Evolutionary conservation across 2,797 vertebrate genomes (phyloP).

Genomic region (Netta rufina): DNA sequence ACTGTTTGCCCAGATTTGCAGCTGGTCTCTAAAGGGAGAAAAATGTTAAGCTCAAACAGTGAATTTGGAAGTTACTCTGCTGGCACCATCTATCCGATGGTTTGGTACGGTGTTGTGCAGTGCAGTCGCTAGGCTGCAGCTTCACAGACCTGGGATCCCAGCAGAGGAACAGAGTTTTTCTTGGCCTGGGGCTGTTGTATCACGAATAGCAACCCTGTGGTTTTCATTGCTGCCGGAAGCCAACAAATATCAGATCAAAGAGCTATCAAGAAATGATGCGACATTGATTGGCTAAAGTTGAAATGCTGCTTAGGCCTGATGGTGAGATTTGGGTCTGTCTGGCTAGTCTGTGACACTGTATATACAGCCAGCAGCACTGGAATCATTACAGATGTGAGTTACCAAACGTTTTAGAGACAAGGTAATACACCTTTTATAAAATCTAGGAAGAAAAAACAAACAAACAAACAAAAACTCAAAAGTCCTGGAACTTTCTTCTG

Average conservation of each 20-base stretch:
- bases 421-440: background rate
- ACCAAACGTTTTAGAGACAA: background rate
- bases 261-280: background rate
- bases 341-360: background rate
- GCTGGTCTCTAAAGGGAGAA: slow-evolving; percentile 37
- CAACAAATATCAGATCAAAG: background rate
- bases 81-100: background rate
- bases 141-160: background rate
- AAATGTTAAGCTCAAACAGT: background rate
- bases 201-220: background rate
- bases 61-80: slow-evolving; percentile 1
- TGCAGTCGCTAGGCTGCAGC: background rate
- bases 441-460: background rate
- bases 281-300: background rate
- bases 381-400: background rate
- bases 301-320: background rate
- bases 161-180: background rate
- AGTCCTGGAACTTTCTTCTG: background rate
- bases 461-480: background rate
- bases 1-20: slow-evolving; percentile 52
- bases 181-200: background rate
- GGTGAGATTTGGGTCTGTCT: background rate
- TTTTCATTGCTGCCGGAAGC: background rate
- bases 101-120: background rate
- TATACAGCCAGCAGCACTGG: background rate